Evolutionary conservation across 2,113 vertebrate species (phyloP).

Genomic region (Pogona vitticeps): DNA sequence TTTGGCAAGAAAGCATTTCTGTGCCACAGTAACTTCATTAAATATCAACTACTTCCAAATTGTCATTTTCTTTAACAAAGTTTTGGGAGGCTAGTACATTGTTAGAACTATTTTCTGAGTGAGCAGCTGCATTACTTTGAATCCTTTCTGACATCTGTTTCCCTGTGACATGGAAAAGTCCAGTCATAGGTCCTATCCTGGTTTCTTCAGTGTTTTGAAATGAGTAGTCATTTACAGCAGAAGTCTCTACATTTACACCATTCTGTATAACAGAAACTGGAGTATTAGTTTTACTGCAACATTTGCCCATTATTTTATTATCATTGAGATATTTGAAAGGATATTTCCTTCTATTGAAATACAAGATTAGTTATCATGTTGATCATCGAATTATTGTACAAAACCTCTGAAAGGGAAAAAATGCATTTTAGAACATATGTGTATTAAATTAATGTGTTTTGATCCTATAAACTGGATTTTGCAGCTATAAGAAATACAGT

Average conservation of each 20-base stretch:
- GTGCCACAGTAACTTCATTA: conserved; percentile 49
- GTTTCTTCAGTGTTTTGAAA: conserved; percentile 40
- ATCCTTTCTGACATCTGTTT: conserved; percentile 50
- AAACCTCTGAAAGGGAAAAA: conserved; percentile 5
- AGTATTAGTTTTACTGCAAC: conserved; percentile 53
- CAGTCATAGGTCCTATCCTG: conserved; percentile 39
- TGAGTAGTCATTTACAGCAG: conserved; percentile 29
- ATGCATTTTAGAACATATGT: no score
- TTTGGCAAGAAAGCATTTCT: conserved; percentile 10
- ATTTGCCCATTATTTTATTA: conserved; percentile 47
- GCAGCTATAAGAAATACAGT: no score
- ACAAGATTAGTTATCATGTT: conserved; percentile 1
- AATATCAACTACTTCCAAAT: conserved; percentile 58
- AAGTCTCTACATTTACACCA: conserved; percentile 34
- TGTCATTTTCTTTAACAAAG: conserved; percentile 59
- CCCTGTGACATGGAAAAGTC: conserved; percentile 55
- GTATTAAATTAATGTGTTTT: no score
- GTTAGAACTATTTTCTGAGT: conserved; percentile 19
- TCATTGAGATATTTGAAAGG: not conserved
- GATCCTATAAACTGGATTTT: no score
- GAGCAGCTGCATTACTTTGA: conserved; percentile 36
- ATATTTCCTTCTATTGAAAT: not conserved
- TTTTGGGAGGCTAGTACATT: conserved; percentile 23
- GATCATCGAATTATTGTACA: conserved; percentile 42
- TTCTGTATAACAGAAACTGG: conserved; percentile 28